phyloP scores from a whole-genome alignment of 2,113 vertebrate genomes.

The Spea bombifrons region DNA sequence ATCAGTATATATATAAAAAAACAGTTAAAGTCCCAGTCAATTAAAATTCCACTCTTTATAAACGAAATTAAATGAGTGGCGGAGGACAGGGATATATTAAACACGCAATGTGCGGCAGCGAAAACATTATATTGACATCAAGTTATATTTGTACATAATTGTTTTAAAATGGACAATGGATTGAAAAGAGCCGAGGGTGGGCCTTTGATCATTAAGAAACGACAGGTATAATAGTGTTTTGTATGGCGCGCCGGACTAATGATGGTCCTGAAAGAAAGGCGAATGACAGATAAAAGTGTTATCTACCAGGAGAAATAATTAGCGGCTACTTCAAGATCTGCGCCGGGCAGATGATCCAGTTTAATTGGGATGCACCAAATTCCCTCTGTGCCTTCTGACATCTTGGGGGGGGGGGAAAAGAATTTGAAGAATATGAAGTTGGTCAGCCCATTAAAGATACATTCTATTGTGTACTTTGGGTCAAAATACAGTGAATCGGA shows the following conservation, averaged over 20 bases:
- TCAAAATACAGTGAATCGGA: too few species aligned
- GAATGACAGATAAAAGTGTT: conserved; percentile 65
- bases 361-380: conserved; percentile 66
- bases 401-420: conserved; percentile 32
- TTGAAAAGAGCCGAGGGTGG: background rate
- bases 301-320: conserved; percentile 73
- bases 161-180: conserved; percentile 26
- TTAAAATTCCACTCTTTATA: conserved; percentile 42
- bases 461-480: too few species aligned
- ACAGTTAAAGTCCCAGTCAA: conserved; percentile 33
- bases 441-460: too few species aligned
- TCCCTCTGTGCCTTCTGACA: conserved; percentile 55
- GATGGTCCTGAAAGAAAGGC: conserved; percentile 61
- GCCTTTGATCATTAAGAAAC: conserved; percentile 65
- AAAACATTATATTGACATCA: background rate
- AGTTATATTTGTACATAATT: conserved; percentile 18
- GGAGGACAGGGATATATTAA: conserved; percentile 10
- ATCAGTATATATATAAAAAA: conserved; percentile 38
- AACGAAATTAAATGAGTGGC: conserved; percentile 8
- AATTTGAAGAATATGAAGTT: too few species aligned
- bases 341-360: conserved; percentile 60
- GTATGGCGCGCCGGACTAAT: conserved; percentile 68
- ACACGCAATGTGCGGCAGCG: background rate
- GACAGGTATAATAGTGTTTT: conserved; percentile 71
- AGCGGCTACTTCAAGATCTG: conserved; percentile 63